Evolutionary conservation across 2,113 vertebrate genomes (phyloP).

Genomic region (Sprattus sprattus): DNA sequence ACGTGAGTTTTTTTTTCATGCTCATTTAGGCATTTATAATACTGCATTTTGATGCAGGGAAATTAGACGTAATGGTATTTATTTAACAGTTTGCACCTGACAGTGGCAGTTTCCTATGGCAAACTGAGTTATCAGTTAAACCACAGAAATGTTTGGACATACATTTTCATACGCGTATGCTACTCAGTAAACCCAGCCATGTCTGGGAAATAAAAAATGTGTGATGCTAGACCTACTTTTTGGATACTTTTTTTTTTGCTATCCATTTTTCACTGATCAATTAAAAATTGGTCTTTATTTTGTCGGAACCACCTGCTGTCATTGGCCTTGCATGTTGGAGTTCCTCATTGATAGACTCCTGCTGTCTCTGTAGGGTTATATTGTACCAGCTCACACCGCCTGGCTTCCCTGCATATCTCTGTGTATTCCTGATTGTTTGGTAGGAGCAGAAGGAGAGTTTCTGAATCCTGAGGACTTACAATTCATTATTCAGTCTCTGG

Average conservation of each 20-base stretch:
- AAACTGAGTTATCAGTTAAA: neutral
- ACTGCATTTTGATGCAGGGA: neutral
- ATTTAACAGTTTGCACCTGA: neutral
- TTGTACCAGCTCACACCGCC: neutral
- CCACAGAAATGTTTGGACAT: neutral
- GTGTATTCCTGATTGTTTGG: neutral
- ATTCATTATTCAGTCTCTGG: slow-evolving; percentile 4
- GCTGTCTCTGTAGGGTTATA: neutral
- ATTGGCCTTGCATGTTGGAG: neutral
- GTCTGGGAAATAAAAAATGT: too few relatives aligned
- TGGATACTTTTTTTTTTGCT: neutral
- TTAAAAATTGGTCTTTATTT: neutral
- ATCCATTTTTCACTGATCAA: neutral
- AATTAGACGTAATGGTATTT: neutral
- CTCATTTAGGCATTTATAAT: neutral
- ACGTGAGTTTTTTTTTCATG: neutral
- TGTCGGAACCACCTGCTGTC: neutral
- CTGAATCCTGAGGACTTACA: neutral
- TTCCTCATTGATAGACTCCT: neutral
- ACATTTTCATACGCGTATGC: too few relatives aligned
- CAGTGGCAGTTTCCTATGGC: neutral
- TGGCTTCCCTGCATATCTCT: neutral
- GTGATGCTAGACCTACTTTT: too few relatives aligned
- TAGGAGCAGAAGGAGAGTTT: neutral
- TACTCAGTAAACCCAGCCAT: too few relatives aligned